Percentiles rank a stretch among this genome's conserved stretches.
phyloP scores from a whole-genome alignment of 53 echinoderm and acorn worm species.

The Paracentrotus lividus region DNA sequence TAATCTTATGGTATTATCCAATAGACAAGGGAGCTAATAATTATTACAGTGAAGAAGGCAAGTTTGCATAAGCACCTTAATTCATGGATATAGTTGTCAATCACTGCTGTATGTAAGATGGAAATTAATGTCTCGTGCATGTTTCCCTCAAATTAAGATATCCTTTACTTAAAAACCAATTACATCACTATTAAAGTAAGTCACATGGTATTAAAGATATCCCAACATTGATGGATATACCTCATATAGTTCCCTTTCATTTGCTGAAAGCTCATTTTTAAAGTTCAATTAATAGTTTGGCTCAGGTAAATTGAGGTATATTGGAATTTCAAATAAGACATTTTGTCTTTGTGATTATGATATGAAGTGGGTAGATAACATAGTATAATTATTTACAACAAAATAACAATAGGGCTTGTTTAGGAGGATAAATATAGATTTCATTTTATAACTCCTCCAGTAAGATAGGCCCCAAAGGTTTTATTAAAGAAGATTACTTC shows the following conservation, averaged over 20 bases:
- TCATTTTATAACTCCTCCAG: too few relatives aligned
- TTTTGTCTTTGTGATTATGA: too few relatives aligned
- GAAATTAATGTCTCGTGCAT: slow-evolving; percentile 13
- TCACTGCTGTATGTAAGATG: background rate
- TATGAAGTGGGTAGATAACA: too few relatives aligned
- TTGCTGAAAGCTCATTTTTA: background rate
- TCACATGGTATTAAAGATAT: background rate
- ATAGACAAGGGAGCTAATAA: too few relatives aligned
- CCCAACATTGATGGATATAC: background rate
- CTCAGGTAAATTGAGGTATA: too few relatives aligned
- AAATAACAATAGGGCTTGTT: too few relatives aligned
- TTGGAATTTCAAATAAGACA: too few relatives aligned
- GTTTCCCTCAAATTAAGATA: background rate
- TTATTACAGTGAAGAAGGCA: background rate
- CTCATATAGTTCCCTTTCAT: background rate
- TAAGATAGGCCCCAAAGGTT: too few relatives aligned
- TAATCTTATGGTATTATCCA: too few relatives aligned
- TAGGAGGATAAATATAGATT: too few relatives aligned
- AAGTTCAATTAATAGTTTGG: background rate
- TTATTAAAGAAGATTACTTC: too few relatives aligned
- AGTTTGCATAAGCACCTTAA: background rate
- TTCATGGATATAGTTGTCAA: background rate
- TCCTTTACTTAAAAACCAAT: slow-evolving; percentile 2
- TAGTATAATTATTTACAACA: too few relatives aligned
- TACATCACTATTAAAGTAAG: background rate